These are phyloP conservation scores for Pica pica DNA, from an alignment of 2,113 vertebrate species.

Conservation along the genomic window DNA sequence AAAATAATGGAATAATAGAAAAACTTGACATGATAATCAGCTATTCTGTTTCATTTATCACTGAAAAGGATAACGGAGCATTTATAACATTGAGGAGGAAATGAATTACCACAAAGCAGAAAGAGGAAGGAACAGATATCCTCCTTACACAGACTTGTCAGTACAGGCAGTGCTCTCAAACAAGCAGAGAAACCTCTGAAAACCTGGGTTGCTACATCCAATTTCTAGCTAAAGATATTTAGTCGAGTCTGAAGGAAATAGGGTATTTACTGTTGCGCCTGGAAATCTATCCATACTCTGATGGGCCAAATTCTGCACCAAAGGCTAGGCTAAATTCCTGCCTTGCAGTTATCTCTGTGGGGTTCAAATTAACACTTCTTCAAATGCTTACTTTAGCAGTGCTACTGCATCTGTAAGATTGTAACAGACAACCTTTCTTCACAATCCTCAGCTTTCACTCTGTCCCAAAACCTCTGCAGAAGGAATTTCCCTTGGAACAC, in stretches of 20 bases:
- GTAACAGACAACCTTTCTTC: neutral
- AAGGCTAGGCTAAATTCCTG: neutral
- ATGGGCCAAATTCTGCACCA: neutral
- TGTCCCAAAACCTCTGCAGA: neutral
- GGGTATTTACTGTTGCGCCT: neutral
- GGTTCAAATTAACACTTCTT: neutral
- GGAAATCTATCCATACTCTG: neutral
- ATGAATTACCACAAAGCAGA: constrained; percentile 42
- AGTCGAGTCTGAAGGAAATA: neutral
- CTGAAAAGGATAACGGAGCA: neutral
- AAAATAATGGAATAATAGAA: constrained; percentile 39
- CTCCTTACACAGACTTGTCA: neutral
- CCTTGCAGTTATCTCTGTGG: neutral
- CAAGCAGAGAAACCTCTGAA: neutral
- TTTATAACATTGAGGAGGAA: constrained; percentile 31
- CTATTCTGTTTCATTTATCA: constrained; percentile 28
- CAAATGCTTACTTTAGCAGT: neutral
- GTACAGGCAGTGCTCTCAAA: neutral
- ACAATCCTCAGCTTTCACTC: neutral
- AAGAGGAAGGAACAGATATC: neutral
- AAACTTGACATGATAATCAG: constrained; percentile 31
- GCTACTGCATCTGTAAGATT: neutral
- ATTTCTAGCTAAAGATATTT: neutral
- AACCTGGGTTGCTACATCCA: neutral
- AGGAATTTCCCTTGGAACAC: neutral